These are phyloP conservation scores for Atta colombica DNA, from an alignment of 1,140 invertebrate genomes.

Conservation along the genomic window DNA sequence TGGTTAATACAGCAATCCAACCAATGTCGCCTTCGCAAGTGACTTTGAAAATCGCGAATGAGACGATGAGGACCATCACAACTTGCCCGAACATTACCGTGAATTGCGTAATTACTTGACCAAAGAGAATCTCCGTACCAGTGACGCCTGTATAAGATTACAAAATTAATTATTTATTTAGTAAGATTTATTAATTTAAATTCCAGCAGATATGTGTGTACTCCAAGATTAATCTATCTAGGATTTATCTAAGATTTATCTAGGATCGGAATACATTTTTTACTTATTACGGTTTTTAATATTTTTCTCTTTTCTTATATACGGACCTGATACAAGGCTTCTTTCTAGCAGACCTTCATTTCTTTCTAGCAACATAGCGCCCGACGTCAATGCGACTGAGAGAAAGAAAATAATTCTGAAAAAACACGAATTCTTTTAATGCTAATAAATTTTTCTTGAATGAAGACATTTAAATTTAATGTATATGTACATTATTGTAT, in stretches of 20 bases:
- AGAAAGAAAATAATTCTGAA: constrained; percentile 97
- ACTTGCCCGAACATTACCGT: constrained; percentile 95
- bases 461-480: not conserved
- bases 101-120: constrained; percentile 95
- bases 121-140: constrained; percentile 92
- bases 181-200: not conserved
- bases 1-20: constrained; percentile 92
- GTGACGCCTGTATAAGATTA: constrained; percentile 77
- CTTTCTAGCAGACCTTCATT: constrained; percentile 96
- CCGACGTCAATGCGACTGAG: constrained; percentile 96
- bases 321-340: constrained; percentile 92
- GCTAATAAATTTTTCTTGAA: not conserved
- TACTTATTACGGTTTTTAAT: not conserved
- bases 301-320: constrained; percentile 77
- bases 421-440: constrained; percentile 56
- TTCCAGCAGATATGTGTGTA: not conserved
- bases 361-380: constrained; percentile 95
- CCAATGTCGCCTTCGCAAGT: constrained; percentile 93
- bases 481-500: not conserved
- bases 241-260: too few relatives aligned
- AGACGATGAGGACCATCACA: constrained; percentile 92
- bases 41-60: constrained; percentile 93
- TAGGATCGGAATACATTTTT: constrained; percentile 14
- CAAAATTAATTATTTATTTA: not conserved
- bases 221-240: not conserved